Conservation (phyloP, 1,140 invertebrate species). For the Drosophila fuyamai region DNA sequence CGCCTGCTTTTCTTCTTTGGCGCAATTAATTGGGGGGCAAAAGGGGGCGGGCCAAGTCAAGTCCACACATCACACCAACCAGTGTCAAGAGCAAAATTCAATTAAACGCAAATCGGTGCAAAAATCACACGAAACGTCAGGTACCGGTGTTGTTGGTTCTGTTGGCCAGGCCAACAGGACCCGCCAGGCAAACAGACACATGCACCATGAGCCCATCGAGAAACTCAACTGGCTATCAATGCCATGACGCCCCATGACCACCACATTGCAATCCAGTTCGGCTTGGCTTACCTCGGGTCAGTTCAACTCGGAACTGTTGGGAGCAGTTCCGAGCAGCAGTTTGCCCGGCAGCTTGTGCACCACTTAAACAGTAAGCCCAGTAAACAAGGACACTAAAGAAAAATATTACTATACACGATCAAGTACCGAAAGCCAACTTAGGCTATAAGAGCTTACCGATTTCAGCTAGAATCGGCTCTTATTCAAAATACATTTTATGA, state of each 20-base stretch:
- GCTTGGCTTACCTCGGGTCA: slow-evolving; percentile 22
- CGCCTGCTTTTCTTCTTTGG: slow-evolving; percentile 13
- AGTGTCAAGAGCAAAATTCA: slow-evolving; percentile 73
- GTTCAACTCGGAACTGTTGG: slow-evolving; percentile 27
- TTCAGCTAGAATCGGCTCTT: too few species aligned
- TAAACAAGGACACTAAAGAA: slow-evolving; percentile 13
- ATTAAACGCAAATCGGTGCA: slow-evolving; percentile 78
- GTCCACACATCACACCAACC: slow-evolving; percentile 11
- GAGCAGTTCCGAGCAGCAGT: background rate
- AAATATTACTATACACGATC: background rate
- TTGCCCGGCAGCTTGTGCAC: slow-evolving; percentile 20
- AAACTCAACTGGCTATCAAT: slow-evolving; percentile 59
- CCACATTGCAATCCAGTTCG: slow-evolving; percentile 42
- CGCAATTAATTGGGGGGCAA: slow-evolving; percentile 48
- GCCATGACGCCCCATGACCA: slow-evolving; percentile 19
- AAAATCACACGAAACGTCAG: slow-evolving; percentile 56
- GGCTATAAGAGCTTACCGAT: too few species aligned
- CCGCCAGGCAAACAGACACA: slow-evolving; percentile 41
- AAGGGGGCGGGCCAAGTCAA: slow-evolving; percentile 8
- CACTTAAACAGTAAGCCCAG: slow-evolving; percentile 55
- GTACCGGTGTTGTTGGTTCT: slow-evolving; percentile 7
- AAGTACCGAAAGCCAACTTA: too few species aligned
- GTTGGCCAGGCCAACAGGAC: slow-evolving; percentile 28
- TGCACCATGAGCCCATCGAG: slow-evolving; percentile 12
- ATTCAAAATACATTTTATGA: too few species aligned